These are phyloP conservation scores for Lamproptera curius DNA, from an alignment of 2,888 invertebrate genomes.

Conservation along the genomic window DNA sequence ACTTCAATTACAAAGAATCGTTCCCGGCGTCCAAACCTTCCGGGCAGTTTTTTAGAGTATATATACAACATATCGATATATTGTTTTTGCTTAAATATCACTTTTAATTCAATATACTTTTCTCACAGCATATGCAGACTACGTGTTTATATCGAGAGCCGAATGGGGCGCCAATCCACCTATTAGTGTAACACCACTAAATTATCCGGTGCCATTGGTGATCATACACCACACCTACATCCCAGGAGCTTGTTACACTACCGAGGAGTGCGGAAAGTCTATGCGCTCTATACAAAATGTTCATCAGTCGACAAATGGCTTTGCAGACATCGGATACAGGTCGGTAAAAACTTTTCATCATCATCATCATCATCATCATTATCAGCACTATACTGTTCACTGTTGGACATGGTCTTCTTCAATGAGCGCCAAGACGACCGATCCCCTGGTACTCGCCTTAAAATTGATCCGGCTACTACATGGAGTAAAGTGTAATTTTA, in stretches of 20 bases:
- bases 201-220: constrained; percentile 79
- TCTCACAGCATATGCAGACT: not conserved
- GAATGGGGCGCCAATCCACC: constrained; percentile 80
- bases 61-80: not conserved
- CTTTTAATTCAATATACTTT: not conserved
- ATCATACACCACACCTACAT: constrained; percentile 84
- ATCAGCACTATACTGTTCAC: too few relatives aligned
- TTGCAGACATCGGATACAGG: constrained; percentile 84
- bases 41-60: too few relatives aligned
- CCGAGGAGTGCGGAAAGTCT: constrained; percentile 68
- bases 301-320: constrained; percentile 77
- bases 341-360: constrained; percentile 31
- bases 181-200: constrained; percentile 56
- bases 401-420: too few relatives aligned
- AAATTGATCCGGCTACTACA: too few relatives aligned
- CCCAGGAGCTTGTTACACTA: constrained; percentile 76
- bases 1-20: too few relatives aligned
- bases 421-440: too few relatives aligned
- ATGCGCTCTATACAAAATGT: constrained; percentile 82
- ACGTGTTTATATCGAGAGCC: constrained; percentile 43
- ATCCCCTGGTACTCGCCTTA: too few relatives aligned
- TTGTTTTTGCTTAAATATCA: not conserved
- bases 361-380: not conserved
- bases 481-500: too few relatives aligned
- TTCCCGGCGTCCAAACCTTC: too few relatives aligned